A percentile compares a stretch with the other conserved stretches of the same genome.
Conservation (phyloP, 2,113 vertebrate species). For the Hyaena hyaena region DNA sequence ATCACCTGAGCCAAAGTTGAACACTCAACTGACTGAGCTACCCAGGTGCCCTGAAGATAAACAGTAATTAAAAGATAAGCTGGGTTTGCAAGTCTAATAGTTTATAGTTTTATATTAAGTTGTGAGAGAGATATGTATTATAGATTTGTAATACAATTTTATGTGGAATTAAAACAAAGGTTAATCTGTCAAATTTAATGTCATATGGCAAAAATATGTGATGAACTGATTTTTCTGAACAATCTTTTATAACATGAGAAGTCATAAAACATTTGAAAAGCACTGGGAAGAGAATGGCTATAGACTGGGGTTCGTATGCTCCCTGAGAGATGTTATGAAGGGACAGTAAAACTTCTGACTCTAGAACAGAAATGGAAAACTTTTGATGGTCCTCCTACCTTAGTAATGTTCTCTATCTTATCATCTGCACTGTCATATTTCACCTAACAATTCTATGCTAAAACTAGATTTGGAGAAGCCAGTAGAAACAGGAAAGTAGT, state of each 20-base stretch:
- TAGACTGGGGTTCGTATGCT: not conserved
- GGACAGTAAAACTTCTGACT: not conserved
- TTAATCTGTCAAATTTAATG: slow-evolving; percentile 51
- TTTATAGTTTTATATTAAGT: slow-evolving; percentile 11
- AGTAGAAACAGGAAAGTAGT: not conserved
- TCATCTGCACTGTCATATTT: not conserved
- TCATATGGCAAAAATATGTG: not conserved
- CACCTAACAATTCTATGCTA: not conserved
- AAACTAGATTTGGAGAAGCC: not conserved
- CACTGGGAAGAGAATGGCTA: not conserved
- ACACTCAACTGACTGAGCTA: no score
- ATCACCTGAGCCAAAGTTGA: no score
- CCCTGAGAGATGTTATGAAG: not conserved
- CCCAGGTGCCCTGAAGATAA: not conserved
- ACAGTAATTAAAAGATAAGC: slow-evolving; percentile 15
- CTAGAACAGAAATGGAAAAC: slow-evolving; percentile 10
- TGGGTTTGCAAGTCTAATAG: not conserved
- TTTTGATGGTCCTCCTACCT: not conserved
- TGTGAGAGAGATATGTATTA: not conserved
- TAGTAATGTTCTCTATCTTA: not conserved
- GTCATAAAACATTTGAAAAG: slow-evolving; percentile 21
- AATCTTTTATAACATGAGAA: slow-evolving; percentile 16
- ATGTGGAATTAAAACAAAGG: slow-evolving; percentile 20
- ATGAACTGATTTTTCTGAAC: slow-evolving; percentile 18
- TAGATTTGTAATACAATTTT: not conserved